These are phyloP conservation scores for Microcebus ravelobensis DNA, from an alignment of 2,113 vertebrate species.

Conservation along the genomic window DNA sequence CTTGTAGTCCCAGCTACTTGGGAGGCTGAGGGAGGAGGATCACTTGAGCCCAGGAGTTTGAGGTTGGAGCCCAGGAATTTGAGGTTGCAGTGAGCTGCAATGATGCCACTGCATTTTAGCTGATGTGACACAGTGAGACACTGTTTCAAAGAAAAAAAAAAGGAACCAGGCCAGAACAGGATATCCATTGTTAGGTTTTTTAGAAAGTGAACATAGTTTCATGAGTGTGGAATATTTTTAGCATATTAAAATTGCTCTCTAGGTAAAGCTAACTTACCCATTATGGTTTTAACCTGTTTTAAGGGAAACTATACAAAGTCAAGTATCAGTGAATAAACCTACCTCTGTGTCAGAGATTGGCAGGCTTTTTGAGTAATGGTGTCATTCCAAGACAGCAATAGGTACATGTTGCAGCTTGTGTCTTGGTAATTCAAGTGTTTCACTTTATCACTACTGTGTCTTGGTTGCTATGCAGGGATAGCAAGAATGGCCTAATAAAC, in stretches of 20 bases:
- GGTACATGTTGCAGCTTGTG: background rate
- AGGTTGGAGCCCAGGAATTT: too few relatives aligned
- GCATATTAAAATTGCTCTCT: slow-evolving; percentile 44
- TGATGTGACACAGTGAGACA: too few relatives aligned
- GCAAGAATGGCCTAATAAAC: slow-evolving; percentile 17
- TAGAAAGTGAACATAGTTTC: slow-evolving; percentile 58
- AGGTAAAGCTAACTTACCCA: slow-evolving; percentile 40
- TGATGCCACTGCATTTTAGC: too few relatives aligned
- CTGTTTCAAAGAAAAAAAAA: too few relatives aligned
- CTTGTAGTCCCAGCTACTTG: too few relatives aligned
- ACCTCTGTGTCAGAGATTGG: background rate
- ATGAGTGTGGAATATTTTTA: slow-evolving; percentile 55
- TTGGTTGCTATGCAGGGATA: background rate
- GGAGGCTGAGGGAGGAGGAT: too few relatives aligned
- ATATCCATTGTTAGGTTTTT: slow-evolving; percentile 74
- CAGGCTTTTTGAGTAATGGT: background rate
- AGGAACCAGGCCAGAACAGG: slow-evolving; percentile 61
- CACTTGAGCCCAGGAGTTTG: too few relatives aligned
- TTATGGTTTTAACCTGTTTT: slow-evolving; percentile 23
- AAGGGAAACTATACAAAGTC: slow-evolving; percentile 23
- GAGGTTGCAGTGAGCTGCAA: too few relatives aligned
- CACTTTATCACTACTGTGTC: background rate
- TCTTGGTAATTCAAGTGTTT: slow-evolving; percentile 27
- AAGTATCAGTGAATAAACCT: slow-evolving; percentile 45
- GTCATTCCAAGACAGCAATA: background rate